Conservation (phyloP, 1,140 invertebrate genomes). For the Pinna nobilis region DNA sequence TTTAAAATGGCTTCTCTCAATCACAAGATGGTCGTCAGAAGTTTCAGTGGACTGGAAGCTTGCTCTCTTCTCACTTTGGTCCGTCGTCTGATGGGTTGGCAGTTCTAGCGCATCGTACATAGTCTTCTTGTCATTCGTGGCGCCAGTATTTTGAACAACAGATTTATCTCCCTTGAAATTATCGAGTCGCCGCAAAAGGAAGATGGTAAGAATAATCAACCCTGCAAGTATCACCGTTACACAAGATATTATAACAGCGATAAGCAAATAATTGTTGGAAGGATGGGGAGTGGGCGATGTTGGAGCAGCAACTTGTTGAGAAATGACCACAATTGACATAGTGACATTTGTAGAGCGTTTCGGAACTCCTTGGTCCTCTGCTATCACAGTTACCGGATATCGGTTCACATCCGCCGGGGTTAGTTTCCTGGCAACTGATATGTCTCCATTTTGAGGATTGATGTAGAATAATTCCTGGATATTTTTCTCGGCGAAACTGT, state of each 20-base stretch:
- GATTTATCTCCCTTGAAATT: slow-evolving; percentile 7
- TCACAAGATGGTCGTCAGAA: too few species aligned
- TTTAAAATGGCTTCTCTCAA: too few species aligned
- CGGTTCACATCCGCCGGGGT: slow-evolving; percentile 16
- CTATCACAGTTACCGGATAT: slow-evolving; percentile 39
- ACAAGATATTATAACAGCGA: slow-evolving; percentile 60
- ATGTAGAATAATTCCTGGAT: slow-evolving; percentile 90
- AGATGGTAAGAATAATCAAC: slow-evolving; percentile 61
- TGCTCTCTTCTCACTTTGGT: too few species aligned
- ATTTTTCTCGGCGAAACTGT: slow-evolving; percentile 84
- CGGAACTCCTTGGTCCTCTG: slow-evolving; percentile 43
- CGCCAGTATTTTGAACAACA: too few species aligned
- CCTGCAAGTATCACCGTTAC: slow-evolving; percentile 60
- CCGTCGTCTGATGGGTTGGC: too few species aligned
- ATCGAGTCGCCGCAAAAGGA: slow-evolving; percentile 55
- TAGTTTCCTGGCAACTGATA: slow-evolving; percentile 79
- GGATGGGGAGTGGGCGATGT: not conserved
- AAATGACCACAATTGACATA: slow-evolving; percentile 38
- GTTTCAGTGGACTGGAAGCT: too few species aligned
- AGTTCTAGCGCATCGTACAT: too few species aligned
- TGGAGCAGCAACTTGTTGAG: not conserved
- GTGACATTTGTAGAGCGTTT: slow-evolving; percentile 21
- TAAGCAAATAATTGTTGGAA: slow-evolving; percentile 58
- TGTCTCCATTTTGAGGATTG: slow-evolving; percentile 85
- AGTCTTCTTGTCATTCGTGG: too few species aligned